A percentile compares a stretch with the other conserved stretches of the same genome.
phyloP scores from a whole-genome alignment of 2,113 vertebrate genomes.

The Mixornis gularis region DNA sequence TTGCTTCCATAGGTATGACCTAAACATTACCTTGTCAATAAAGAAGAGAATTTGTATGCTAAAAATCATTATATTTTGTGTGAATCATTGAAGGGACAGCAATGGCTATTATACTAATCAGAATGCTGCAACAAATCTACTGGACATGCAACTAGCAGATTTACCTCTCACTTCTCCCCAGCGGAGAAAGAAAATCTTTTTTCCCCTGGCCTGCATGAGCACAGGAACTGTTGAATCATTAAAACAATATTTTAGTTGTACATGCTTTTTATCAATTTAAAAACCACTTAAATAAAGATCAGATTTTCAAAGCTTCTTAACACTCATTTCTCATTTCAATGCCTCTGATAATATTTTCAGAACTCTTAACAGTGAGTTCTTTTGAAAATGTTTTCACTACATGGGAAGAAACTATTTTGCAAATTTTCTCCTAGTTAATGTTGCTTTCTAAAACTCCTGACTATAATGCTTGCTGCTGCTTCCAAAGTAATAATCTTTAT shows the following conservation, averaged over 20 bases:
- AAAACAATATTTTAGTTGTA: neutral
- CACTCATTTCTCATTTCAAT: neutral
- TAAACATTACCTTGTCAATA: neutral
- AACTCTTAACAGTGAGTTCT: accelerated
- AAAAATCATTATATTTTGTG: neutral
- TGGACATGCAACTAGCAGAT: neutral
- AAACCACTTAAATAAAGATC: neutral
- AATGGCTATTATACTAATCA: neutral
- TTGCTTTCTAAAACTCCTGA: neutral
- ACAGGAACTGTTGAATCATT: neutral
- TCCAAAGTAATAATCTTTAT: neutral
- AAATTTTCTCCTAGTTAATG: neutral
- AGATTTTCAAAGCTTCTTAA: neutral
- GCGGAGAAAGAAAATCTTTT: neutral
- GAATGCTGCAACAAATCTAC: neutral
- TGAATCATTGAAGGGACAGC: neutral
- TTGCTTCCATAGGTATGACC: neutral
- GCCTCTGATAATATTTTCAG: neutral
- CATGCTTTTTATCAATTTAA: neutral
- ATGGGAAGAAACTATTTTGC: neutral
- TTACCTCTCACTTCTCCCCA: neutral
- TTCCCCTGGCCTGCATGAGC: neutral
- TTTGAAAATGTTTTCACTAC: neutral
- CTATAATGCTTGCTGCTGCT: neutral
- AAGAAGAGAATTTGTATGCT: neutral